phyloP scores from a whole-genome alignment of 2,797 vertebrate genomes.

The Neosilurus hyrtlii region DNA sequence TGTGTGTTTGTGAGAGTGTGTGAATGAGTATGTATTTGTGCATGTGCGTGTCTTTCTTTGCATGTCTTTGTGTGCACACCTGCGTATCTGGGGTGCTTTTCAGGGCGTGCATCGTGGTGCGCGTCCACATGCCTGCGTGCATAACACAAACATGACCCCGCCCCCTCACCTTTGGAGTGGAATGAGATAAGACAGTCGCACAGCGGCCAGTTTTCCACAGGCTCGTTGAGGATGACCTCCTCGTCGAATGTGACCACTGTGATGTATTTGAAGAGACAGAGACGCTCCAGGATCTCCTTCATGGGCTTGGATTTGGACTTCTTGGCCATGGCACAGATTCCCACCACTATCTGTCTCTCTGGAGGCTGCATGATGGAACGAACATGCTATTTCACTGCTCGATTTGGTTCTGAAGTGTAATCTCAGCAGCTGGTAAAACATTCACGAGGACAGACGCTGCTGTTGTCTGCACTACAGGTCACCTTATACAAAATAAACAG shows the following conservation, averaged over 20 bases:
- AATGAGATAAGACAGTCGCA: constrained; percentile 90
- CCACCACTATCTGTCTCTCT: constrained; percentile 85
- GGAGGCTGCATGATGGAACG: constrained; percentile 71
- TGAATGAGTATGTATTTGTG: neutral
- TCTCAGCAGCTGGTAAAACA: neutral
- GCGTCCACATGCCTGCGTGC: no score
- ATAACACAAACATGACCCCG: neutral
- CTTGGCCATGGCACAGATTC: constrained; percentile 89
- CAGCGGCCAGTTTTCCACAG: constrained; percentile 84
- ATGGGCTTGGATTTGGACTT: constrained; percentile 90
- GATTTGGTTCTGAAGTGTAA: neutral
- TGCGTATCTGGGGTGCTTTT: no score
- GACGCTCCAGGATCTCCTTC: constrained; percentile 87
- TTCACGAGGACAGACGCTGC: neutral
- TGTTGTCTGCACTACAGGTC: neutral
- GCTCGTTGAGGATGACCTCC: constrained; percentile 82
- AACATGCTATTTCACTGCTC: neutral
- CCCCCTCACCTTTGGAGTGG: constrained; percentile 82
- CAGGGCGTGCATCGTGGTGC: no score
- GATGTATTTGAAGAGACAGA: constrained; percentile 88
- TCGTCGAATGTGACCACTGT: constrained; percentile 86
- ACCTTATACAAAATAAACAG: neutral
- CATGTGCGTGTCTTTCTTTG: neutral
- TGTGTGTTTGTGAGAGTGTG: neutral
- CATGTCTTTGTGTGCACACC: no score